phyloP scores from a whole-genome alignment of 2,888 invertebrate genomes.

The Drosophila falleni region DNA sequence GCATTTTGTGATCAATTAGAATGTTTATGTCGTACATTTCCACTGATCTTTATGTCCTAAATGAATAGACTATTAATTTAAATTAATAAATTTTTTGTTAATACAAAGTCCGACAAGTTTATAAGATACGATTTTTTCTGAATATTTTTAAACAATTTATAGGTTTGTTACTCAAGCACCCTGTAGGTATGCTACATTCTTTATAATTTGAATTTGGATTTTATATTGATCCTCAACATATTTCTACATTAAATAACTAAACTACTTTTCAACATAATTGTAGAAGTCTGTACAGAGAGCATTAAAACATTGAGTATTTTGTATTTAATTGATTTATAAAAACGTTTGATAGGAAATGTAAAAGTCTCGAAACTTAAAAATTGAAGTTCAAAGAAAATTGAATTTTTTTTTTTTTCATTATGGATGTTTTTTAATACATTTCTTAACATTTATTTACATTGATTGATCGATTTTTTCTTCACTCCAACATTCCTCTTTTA shows the following conservation, averaged over 20 bases:
- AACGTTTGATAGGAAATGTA: too few species aligned
- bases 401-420: too few species aligned
- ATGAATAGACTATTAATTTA: not conserved
- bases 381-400: too few species aligned
- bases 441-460: not conserved
- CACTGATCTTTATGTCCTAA: slow-evolving; percentile 1
- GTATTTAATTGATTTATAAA: too few species aligned
- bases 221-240: too few species aligned
- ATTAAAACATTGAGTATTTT: too few species aligned
- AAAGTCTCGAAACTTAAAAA: too few species aligned
- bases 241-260: too few species aligned
- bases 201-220: not conserved
- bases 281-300: too few species aligned
- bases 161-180: not conserved
- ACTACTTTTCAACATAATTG: too few species aligned
- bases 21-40: not conserved
- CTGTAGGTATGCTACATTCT: slow-evolving; percentile 23
- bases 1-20: slow-evolving; percentile 9
- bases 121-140: not conserved
- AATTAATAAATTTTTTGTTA: slow-evolving; percentile 4
- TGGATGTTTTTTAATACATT: too few species aligned
- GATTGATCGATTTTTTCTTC: not conserved
- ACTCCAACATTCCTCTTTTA: slow-evolving; percentile 5
- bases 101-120: not conserved
- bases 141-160: not conserved